Base-by-base conservation (phyloP, 2,797 vertebrate species). In the Fundulus diaphanus region DNA sequence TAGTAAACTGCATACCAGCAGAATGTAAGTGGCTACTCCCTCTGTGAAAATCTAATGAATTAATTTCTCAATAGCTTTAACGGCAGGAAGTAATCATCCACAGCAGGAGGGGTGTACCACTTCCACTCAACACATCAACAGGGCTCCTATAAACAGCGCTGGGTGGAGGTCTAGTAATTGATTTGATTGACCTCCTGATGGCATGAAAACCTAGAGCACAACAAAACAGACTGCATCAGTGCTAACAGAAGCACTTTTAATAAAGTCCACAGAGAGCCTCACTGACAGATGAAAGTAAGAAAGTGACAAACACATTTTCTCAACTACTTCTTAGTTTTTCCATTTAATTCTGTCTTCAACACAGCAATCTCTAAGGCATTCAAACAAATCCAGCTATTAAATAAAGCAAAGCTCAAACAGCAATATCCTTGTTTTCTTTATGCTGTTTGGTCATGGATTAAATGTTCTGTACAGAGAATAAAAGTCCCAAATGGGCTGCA, bases 51-150 rank as follows among this genome's bases (percentile, higher is more conserved):
- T 78, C 49, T 40, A 52, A 85, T 79, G 35, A 82, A 87, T 77
- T 76, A 35, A 82, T 90, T 85, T 89, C 76, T 81, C 81, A 81
- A 82, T 52, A 72, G 83, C 68, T 82, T 82, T 68, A 81, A 77
- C 85, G 78, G 82, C 81, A 65, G 87, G 83, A 87, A 63, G 82
- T 73, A 82, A 67, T 82, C 77, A 49, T 76, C 70, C 77, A 77
- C 87, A 81, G 82, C 82, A 33, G 80, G 89, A 49, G 78, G 82
- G 71, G 78, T 72, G 68, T 44, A 56, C 70, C 37, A 74, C 78
- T 49, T 84, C 75, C 68, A 63, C 70, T 82, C 74, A 68, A 65
- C 78, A 67, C 84, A 82, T 83, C 79, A 85, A 81, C 83, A 27
- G 70, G 71, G 48, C 69, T 73, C 51, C 78, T 85, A 57, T 77